Conservation (phyloP, 2,888 invertebrate genomes). For the Anoncus sp. region DNA sequence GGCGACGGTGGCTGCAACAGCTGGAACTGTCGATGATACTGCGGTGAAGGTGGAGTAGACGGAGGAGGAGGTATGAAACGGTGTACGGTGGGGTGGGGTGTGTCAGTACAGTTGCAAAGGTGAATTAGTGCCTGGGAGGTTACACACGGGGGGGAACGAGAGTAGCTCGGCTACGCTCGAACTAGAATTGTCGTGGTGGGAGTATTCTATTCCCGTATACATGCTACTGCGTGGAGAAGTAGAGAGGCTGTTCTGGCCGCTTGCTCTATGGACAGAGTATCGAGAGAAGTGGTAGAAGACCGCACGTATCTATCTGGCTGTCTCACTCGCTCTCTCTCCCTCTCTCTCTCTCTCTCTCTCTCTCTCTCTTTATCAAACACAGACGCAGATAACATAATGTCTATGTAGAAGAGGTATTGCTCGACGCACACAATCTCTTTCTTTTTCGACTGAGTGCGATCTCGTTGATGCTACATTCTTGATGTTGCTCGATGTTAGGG, state of each 20-base stretch:
- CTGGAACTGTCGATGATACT: conserved; percentile 24
- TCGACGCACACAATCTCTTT: conserved; percentile 50
- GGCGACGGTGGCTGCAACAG: conserved; percentile 21
- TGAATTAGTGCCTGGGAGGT: conserved; percentile 76
- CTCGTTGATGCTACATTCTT: conserved; percentile 60
- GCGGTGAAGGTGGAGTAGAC: conserved; percentile 57
- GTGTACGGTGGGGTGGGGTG: conserved; percentile 55
- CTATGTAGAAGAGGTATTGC: conserved; percentile 34
- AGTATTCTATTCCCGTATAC: conserved; percentile 62
- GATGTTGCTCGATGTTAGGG: conserved; percentile 15
- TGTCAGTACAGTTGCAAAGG: conserved; percentile 74
- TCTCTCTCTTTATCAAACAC: conserved; percentile 18
- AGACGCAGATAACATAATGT: conserved; percentile 42
- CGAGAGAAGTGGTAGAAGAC: conserved; percentile 57
- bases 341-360: conserved; percentile 9
- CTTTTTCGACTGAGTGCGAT: conserved; percentile 38
- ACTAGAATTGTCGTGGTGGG: conserved; percentile 63
- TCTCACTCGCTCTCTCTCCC: conserved; percentile 15
- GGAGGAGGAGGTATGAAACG: conserved; percentile 58
- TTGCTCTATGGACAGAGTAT: conserved; percentile 42
- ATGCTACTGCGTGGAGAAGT: conserved; percentile 48
- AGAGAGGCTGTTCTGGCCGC: conserved; percentile 56
- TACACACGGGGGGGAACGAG: conserved; percentile 69
- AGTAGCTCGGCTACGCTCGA: conserved; percentile 64
- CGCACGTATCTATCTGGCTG: conserved; percentile 24